Evolutionary conservation across 2,888 invertebrate genomes (phyloP).

Genomic region (Rhingia campestris): DNA sequence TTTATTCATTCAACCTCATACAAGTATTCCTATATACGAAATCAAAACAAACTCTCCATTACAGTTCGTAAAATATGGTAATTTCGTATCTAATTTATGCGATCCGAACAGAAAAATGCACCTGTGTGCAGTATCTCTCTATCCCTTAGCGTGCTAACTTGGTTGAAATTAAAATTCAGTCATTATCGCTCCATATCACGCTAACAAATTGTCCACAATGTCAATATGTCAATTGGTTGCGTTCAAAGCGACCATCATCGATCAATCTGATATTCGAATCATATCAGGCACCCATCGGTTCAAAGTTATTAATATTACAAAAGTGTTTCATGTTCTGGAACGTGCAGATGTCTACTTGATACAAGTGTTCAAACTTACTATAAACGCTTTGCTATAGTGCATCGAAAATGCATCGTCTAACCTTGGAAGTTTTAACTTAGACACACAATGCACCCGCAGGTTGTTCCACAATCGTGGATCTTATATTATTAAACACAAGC

Average conservation of each 20-base stretch:
- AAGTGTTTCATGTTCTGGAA: conserved; percentile 69
- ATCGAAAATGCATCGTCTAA: conserved; percentile 35
- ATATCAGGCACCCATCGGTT: conserved; percentile 12
- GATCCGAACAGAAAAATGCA: conserved; percentile 42
- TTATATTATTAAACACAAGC: conserved; percentile 22
- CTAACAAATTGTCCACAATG: conserved; percentile 43
- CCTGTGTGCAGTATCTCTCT: conserved; percentile 20
- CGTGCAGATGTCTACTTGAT: conserved; percentile 55
- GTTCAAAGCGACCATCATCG: conserved; percentile 47
- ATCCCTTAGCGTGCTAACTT: conserved; percentile 23
- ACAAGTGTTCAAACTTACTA: neutral
- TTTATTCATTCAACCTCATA: conserved; percentile 16
- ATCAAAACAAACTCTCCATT: conserved; percentile 11
- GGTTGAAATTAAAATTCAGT: conserved; percentile 44
- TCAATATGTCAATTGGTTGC: conserved; percentile 55
- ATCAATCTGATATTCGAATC: conserved; percentile 47
- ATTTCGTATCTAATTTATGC: conserved; percentile 42
- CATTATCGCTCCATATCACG: conserved; percentile 65
- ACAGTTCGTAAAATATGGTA: conserved; percentile 34
- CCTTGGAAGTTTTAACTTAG: conserved; percentile 57
- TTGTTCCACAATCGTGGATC: conserved; percentile 61
- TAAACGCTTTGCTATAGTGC: neutral
- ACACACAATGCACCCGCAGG: conserved; percentile 68
- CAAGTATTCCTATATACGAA: neutral
- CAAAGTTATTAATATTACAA: conserved; percentile 68